Conservation (phyloP, 1,140 invertebrate species). For the Drosophila neocordata region DNA sequence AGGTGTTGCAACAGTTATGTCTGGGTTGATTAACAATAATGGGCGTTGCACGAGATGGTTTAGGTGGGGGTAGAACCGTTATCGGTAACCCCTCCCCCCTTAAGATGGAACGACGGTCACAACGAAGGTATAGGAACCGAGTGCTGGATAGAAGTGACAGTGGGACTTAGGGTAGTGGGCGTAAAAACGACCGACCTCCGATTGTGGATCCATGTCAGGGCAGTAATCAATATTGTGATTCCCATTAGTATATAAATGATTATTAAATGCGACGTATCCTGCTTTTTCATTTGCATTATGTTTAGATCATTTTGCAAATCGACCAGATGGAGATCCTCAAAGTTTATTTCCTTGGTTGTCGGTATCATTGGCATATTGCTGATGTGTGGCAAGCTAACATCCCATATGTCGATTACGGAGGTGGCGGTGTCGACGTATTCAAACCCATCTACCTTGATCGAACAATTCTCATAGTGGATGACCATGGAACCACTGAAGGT, state of each 20-base stretch:
- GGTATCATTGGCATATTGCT: not conserved
- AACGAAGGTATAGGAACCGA: not conserved
- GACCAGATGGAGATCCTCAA: not conserved
- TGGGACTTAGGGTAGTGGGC: too few relatives aligned
- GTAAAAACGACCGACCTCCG: too few relatives aligned
- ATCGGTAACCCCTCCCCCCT: too few relatives aligned
- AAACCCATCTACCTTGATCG: not conserved
- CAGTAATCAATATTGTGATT: not conserved
- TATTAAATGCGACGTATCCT: not conserved
- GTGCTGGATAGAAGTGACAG: not conserved
- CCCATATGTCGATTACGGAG: not conserved
- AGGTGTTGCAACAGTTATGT: too few relatives aligned
- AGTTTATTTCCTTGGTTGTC: not conserved
- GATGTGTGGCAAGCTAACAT: not conserved
- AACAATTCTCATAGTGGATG: not conserved
- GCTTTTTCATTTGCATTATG: not conserved
- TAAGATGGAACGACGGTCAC: not conserved
- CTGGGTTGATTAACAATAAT: too few relatives aligned
- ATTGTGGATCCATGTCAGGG: not conserved
- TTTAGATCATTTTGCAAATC: not conserved
- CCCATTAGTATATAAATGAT: not conserved
- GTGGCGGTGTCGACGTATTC: not conserved
- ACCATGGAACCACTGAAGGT: not conserved
- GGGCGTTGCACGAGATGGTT: too few relatives aligned
- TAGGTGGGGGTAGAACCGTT: too few relatives aligned